Conservation (phyloP, 2,113 vertebrate species). For the Triplophysa rosa region DNA sequence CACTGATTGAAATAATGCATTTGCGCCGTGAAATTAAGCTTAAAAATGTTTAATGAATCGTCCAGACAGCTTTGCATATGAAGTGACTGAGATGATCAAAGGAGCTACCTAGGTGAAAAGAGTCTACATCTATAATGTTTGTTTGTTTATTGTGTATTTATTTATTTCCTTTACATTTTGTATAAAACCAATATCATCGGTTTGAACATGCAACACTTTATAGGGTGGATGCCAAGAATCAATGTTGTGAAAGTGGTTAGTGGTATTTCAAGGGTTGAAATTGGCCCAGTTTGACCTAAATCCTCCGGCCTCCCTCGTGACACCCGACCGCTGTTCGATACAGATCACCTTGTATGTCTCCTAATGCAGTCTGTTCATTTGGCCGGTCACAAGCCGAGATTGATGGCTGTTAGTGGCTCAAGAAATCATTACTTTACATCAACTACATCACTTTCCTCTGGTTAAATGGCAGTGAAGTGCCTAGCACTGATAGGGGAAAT, state of each 20-base stretch:
- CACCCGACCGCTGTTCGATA: background rate
- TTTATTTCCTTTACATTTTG: background rate
- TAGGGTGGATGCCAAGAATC: background rate
- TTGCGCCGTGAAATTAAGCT: constrained; percentile 66
- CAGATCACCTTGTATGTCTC: constrained; percentile 8
- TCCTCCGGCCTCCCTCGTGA: background rate
- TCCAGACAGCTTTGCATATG: constrained; percentile 51
- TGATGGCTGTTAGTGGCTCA: constrained; percentile 46
- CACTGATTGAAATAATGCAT: constrained; percentile 68
- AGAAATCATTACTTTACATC: constrained; percentile 56
- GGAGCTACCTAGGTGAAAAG: constrained; percentile 1
- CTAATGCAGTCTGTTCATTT: constrained; percentile 35
- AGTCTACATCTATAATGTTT: background rate
- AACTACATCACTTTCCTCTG: too few relatives aligned
- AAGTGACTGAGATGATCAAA: constrained; percentile 57
- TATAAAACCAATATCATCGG: too few relatives aligned
- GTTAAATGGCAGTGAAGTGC: constrained; percentile 40
- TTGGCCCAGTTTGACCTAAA: constrained; percentile 1
- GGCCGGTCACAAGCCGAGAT: constrained; percentile 35
- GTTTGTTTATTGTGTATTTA: background rate
- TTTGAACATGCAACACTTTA: background rate
- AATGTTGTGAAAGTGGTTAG: background rate
- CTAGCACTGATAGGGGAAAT: constrained; percentile 42
- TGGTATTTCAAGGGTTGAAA: constrained; percentile 1
- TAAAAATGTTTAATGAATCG: constrained; percentile 58